Base-by-base conservation (phyloP, 2,113 vertebrate genomes). In the Paramisgurnus dabryanus region DNA sequence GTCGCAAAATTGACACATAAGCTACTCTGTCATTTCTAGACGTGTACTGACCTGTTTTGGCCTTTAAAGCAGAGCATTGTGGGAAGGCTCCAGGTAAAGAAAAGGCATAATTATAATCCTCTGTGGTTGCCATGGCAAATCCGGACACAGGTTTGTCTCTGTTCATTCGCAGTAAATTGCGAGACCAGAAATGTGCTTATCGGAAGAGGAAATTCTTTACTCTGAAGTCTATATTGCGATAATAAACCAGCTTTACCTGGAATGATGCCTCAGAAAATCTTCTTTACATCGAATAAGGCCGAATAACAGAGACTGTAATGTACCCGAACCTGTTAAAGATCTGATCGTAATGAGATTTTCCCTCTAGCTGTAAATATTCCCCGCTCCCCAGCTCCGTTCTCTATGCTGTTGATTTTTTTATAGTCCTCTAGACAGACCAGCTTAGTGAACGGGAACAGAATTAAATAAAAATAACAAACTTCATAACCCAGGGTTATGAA, bases 81-180 rank as follows among this genome's bases (percentile, higher is more conserved):
- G 27, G 27, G 63, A 77, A 66, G 34, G 49, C 34, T 5, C 7
- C 47, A 66, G 74, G 74, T 77, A 77, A 34, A 55, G 49, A 77
- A 77, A 55, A 43, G 75, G 27, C 27, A 15, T 77, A 67, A 77
- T 77, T 66, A 77, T 41, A 67, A 27, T 41, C 13, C 45, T 77
- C 13, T 13, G 15, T 9, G 45, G 75, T 77, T 77, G 63, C 75
- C 61, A 66, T 77, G 75, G 75, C 8, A 64, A 74, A 63, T 63
- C 55, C 17, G 11, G 12, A 13, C 17, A 74, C 50, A 18, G 39
- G 41, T 72, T 72, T n/a, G 34, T 47, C 73, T 50, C 8, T 10
- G 41, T 47, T 63, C 57, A 63, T 47, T 63, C 41, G 61, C 22
- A 5, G 72, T 63, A 57, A 63, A 47, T 74, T 74, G 41, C 43